Percentiles rank a stretch among this genome's conserved stretches.
Conservation (phyloP, 2,797 vertebrate species). For the Myripristis murdjan region DNA sequence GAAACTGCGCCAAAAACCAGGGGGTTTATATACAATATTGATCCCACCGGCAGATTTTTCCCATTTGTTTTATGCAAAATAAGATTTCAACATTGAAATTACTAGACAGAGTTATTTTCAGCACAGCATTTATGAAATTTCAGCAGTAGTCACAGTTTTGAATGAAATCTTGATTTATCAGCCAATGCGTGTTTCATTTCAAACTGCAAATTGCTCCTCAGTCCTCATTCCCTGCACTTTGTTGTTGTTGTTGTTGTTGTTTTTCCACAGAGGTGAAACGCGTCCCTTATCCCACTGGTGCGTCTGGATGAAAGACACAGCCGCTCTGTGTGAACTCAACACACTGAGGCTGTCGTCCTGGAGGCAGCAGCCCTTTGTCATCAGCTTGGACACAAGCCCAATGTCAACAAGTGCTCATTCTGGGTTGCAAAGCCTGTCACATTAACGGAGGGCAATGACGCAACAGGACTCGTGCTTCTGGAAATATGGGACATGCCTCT, state of each 20-base stretch:
- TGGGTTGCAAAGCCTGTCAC: conserved; percentile 78
- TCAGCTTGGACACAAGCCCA: conserved; percentile 88
- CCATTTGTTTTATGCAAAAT: too few relatives aligned
- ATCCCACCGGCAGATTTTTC: too few relatives aligned
- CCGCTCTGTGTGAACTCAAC: conserved; percentile 73
- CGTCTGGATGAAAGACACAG: conserved; percentile 70
- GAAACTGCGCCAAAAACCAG: too few relatives aligned
- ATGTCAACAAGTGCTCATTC: conserved; percentile 78
- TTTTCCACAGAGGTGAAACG: conserved; percentile 50
- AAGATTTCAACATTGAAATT: too few relatives aligned
- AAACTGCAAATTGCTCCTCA: neutral
- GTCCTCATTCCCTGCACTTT: conserved; percentile 3
- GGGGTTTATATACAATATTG: too few relatives aligned
- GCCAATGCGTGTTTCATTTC: neutral
- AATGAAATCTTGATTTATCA: neutral
- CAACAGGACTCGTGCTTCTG: conserved; percentile 91
- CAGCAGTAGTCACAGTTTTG: neutral
- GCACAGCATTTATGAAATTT: neutral
- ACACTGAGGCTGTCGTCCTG: conserved; percentile 77
- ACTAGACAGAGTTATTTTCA: too few relatives aligned
- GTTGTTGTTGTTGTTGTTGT: conserved; percentile 14
- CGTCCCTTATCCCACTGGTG: conserved; percentile 65
- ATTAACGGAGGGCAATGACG: conserved; percentile 89
- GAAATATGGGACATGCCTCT: conserved; percentile 91
- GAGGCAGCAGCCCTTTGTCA: conserved; percentile 87